phyloP scores from a whole-genome alignment of 2,888 invertebrate species.

The Yponomeuta plumbellus region DNA sequence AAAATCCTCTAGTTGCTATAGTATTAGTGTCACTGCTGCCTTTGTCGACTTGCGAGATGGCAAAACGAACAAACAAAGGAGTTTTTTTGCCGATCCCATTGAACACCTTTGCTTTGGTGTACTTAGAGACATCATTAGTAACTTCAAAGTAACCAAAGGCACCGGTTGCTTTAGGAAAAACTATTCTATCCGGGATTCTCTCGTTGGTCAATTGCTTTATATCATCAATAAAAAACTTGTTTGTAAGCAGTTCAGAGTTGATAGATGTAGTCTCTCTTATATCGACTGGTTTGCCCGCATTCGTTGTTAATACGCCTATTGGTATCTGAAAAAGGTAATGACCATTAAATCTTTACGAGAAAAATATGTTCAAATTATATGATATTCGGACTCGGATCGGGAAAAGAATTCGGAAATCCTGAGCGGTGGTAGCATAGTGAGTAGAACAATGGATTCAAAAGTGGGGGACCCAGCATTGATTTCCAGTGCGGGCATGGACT shows the following conservation, averaged over 20 bases:
- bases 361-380: no score
- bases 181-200: slow-evolving; percentile 92
- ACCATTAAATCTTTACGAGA: neutral
- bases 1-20: slow-evolving; percentile 56
- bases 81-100: slow-evolving; percentile 76
- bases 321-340: slow-evolving; percentile 32
- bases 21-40: slow-evolving; percentile 78
- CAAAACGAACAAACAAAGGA: slow-evolving; percentile 74
- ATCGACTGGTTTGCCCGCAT: slow-evolving; percentile 83
- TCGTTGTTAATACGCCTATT: slow-evolving; percentile 77
- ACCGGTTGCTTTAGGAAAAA: slow-evolving; percentile 93
- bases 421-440: no score
- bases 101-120: slow-evolving; percentile 77
- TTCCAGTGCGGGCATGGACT: no score
- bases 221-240: slow-evolving; percentile 81
- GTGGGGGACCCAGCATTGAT: no score
- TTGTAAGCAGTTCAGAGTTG: slow-evolving; percentile 85
- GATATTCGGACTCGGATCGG: no score
- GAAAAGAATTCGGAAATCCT: no score
- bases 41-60: slow-evolving; percentile 76
- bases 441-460: no score
- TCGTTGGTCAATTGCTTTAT: slow-evolving; percentile 86
- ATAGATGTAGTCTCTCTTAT: slow-evolving; percentile 81
- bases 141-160: slow-evolving; percentile 89
- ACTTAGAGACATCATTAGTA: slow-evolving; percentile 83